Evolutionary conservation across 2,888 invertebrate species (phyloP), one percentile per base, ranked within the genome.

Genomic region (Tetranychus truncatus): DNA sequence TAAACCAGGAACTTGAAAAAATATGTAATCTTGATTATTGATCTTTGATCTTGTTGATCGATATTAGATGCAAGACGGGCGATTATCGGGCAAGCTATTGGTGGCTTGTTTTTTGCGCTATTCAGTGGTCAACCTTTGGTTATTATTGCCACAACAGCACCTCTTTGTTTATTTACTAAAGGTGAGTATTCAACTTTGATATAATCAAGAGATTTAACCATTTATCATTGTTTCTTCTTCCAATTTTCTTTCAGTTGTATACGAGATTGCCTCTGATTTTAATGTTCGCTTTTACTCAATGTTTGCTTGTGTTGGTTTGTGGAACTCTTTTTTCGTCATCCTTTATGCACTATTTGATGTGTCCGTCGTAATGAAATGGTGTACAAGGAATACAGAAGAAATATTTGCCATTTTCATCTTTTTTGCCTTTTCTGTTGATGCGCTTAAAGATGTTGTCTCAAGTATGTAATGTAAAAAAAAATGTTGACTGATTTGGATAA

Each of bases 101-200:
- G 85, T 44, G 85, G 85, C 11, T 78, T 85, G 24, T 80, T 84
- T 77, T 85, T 85, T 80, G 82, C 84, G 18, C 71, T 85, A 21
- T 81, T 85, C 77, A 84, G 84, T 20, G 85, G 85, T 20, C 85
- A 85, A 78, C 85, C 85, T 4, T 82, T 85, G 80, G 84, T 85
- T 72, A 83, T 85, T 5, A 79, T 85, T 66, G 80, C 85, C 67
- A 85, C 85, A 8, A 85, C 85, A 65, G 85, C 85, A 20, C 85
- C 85, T 15, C 79, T 85, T 76, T 84, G 85, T 45, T 81, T 85
- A 34, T 85, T 84, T 79, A 85, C 84, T 21, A 85, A 85, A 82
- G 66, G 72, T 55, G 3, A 15, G 55, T 9, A 15, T 55, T 18
- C 6, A 46, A 45, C 3, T 72, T 18, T 15, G 46, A 1, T 20